Percentiles rank a stretch among this genome's conserved stretches.
Evolutionary conservation across 2,888 invertebrate genomes (phyloP).

Genomic region (Bombyx huttoni): DNA sequence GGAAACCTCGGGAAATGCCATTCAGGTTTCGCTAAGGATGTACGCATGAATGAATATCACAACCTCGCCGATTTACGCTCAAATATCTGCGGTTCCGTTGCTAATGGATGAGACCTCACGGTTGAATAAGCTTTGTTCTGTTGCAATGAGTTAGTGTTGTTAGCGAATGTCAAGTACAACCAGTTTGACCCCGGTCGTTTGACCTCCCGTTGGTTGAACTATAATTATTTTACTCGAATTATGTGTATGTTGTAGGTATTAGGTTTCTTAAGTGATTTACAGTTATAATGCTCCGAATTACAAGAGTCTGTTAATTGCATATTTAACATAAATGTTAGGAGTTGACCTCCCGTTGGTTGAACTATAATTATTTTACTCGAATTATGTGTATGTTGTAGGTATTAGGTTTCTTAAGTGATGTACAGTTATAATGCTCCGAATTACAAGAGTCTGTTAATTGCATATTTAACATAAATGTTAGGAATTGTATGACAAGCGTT

Average conservation of each 20-base stretch:
- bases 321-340: no score
- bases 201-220: not conserved
- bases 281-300: no score
- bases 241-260: no score
- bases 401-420: no score
- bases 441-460: no score
- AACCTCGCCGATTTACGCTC: conserved; percentile 9
- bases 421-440: no score
- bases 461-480: no score
- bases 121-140: conserved; percentile 20
- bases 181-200: not conserved
- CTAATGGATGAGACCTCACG: conserved; percentile 46
- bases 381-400: no score
- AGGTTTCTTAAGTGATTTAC: no score
- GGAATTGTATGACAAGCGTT: no score
- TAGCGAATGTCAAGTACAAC: conserved; percentile 17
- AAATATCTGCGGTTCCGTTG: conserved; percentile 15
- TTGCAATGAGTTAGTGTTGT: conserved; percentile 31
- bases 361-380: not conserved
- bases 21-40: not conserved
- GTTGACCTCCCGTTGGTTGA: not conserved
- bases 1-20: not conserved
- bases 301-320: no score
- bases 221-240: not conserved
- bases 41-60: conserved; percentile 22